A percentile compares a stretch with the other conserved stretches of the same genome.
phyloP scores from a whole-genome alignment of 53 echinoderm and acorn worm species.

The Stichopus horrens region DNA sequence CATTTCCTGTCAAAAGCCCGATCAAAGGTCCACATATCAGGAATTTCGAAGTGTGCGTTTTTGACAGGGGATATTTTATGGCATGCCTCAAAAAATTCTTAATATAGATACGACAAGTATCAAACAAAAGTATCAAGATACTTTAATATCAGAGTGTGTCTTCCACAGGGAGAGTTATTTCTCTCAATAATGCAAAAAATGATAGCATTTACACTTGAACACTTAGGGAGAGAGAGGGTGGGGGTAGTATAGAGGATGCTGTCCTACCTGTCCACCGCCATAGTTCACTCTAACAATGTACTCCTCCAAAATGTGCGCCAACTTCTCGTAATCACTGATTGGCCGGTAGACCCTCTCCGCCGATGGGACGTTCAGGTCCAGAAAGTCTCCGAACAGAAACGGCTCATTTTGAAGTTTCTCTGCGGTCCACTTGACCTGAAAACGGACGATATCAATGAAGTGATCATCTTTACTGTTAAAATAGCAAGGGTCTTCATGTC shows the following conservation, averaged over 20 bases:
- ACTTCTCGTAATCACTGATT: constrained; percentile 85
- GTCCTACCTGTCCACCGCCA: constrained; percentile 80
- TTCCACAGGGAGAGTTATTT: too few relatives aligned
- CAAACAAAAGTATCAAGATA: too few relatives aligned
- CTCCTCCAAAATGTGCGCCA: constrained; percentile 88
- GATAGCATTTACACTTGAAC: not conserved
- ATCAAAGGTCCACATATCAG: too few relatives aligned
- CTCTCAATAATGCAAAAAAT: too few relatives aligned
- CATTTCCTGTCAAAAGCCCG: too few relatives aligned
- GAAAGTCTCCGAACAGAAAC: constrained; percentile 92
- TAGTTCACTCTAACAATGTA: constrained; percentile 89
- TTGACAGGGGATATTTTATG: too few relatives aligned
- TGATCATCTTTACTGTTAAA: too few relatives aligned
- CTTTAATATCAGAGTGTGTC: too few relatives aligned
- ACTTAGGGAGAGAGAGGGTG: not conserved
- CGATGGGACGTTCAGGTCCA: constrained; percentile 91
- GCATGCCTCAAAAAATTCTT: too few relatives aligned
- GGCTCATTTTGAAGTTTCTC: constrained; percentile 81
- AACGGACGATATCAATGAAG: not conserved
- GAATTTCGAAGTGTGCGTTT: too few relatives aligned
- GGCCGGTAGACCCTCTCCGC: constrained; percentile 82
- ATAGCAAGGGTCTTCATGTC: too few relatives aligned
- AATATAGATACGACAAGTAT: too few relatives aligned
- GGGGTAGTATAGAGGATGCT: not conserved
- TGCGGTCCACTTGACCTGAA: constrained; percentile 90